Evolutionary conservation across 2,888 invertebrate genomes (phyloP), one percentile per base, ranked within the genome.

Genomic region (Drosophila aldrichi): DNA sequence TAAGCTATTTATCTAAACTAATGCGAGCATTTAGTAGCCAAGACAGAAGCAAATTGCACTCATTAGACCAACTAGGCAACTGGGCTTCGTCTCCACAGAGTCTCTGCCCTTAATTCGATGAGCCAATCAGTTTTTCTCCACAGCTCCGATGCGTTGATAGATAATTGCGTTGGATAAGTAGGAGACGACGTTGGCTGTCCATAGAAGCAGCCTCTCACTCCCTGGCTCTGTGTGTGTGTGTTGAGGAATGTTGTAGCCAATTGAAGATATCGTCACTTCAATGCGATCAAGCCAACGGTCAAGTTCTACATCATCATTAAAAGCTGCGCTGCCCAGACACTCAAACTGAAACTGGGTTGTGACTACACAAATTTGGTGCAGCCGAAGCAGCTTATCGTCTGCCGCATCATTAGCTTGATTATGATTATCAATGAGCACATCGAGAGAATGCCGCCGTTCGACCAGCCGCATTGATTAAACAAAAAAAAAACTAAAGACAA

Each of bases 1-100:
- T 86, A 86, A 86, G 89, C 85, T 87, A 86, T 86, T 86, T 86
- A 86, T 86, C 85, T 89, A 86, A 89, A 86, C 85, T 86, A 86
- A 86, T 86, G 89, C 89, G 89, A 86, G 85, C 89, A 84, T 89
- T 86, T 86, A 86, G 89, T 82, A 80, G 85, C 80, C 89, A 86
- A 86, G 85, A 86, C 85, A 89, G 85, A 72, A 89, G 85, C 85
- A 86, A 86, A 86, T 86, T 87, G 89, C 85, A 82, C 88, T 87
- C 85, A 86, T 86, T 86, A 86, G 89, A 72, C 70, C 72, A 69
- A 68, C 68, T 55, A 58, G 38, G 56, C 59, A 14, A 25, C 22
- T 20, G 18, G 29, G 9, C 29, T 1, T 29, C 29, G 14, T 18
- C 41, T 41, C 32, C 41, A 38, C 52, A 20, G 10, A 34, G 44